Base-by-base conservation (phyloP, 2,113 vertebrate genomes). In the Prietella phreatophila region DNA sequence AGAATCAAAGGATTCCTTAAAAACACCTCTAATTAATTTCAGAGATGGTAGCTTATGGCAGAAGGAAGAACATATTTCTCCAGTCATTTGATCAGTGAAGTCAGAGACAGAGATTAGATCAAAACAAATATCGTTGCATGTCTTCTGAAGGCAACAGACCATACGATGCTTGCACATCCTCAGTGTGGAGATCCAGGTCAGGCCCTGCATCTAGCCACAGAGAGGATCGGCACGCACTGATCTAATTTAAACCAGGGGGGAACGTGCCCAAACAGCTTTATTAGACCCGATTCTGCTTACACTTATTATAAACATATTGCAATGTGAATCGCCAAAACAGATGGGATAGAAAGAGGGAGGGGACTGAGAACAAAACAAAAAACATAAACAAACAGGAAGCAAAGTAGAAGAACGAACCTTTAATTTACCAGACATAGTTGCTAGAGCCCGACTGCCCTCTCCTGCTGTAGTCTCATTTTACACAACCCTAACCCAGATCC, bases 61-160 rank as follows among this genome's bases (percentile, higher is more conserved):
- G 60, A 85, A 83, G 83, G 89, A 82, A 89, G 65, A 50, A 76
- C 89, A 87, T 67, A 71, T 86, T 93, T 91, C 89, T 91, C 92
- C 90, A 90, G 86, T 85, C 90, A 93, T 91, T 92, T 81, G 83
- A 91, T 93, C 94, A 94, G 93, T 94, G 92, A 94, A 93, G 92
- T 89, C 92, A 92, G 91, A 93, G 92, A 92, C 92, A 92, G 88
- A 92, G 88, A 89, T 89, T 82, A 82, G 90, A 91, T 94, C 91
- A 93, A 94, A 94, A 94, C 91, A 93, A 95, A 95, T 89, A 93
- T 36, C 83, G 88, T 91, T 88, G 86, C 75, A 83, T 94, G 93
- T 93, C 92, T 91, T 92, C 88, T 30, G 82, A n/a, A 33, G 91
- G 90, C 90, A 88, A 91, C 81, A 90, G 89, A 93, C 90, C 92